A percentile compares a stretch with the other conserved stretches of the same genome.
Conservation (phyloP, 2,797 vertebrate species). For the Peromyscus eremicus region DNA sequence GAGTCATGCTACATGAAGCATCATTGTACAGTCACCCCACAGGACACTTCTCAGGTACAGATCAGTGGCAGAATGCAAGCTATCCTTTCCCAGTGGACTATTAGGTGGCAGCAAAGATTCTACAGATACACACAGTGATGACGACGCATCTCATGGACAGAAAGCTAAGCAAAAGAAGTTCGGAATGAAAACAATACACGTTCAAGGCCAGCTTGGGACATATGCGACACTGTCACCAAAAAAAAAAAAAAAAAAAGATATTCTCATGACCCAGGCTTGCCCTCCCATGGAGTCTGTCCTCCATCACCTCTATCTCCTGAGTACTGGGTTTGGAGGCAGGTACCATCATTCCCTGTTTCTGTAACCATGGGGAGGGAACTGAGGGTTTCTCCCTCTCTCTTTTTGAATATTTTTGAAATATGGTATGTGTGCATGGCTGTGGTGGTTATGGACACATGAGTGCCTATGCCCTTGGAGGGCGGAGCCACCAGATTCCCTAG, state of each 20-base stretch:
- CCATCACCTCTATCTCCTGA: too few relatives aligned
- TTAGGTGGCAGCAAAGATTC: fast-evolving
- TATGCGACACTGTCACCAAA: neutral
- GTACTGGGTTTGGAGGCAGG: neutral
- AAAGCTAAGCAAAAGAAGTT: neutral
- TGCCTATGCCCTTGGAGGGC: neutral
- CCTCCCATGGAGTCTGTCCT: neutral
- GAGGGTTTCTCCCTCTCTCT: neutral
- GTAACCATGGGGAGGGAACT: neutral
- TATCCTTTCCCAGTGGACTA: neutral
- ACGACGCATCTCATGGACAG: neutral
- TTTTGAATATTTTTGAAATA: neutral
- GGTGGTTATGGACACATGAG: neutral
- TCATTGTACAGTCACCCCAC: neutral
- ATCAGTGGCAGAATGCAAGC: neutral
- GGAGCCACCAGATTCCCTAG: neutral
- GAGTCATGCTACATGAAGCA: neutral
- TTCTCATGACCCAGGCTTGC: neutral
- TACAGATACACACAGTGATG: neutral
- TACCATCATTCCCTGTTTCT: neutral
- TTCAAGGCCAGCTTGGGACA: neutral
- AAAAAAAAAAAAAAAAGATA: neutral
- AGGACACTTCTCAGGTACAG: neutral
- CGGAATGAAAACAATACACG: neutral
- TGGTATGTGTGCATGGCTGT: neutral